Evolutionary conservation across 1,140 invertebrate species (phyloP).

Genomic region (Eumeta japonica): DNA sequence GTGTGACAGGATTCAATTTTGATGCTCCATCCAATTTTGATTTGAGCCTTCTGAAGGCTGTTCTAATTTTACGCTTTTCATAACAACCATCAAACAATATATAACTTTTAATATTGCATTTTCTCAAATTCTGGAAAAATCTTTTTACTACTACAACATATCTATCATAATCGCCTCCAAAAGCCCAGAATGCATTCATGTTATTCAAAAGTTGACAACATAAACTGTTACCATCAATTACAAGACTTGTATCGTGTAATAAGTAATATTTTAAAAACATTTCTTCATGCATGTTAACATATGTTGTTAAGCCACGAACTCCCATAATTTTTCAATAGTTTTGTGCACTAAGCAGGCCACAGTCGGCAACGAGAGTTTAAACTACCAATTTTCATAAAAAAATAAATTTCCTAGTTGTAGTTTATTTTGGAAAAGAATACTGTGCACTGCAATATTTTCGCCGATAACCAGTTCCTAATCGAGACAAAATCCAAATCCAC

Average conservation of each 20-base stretch:
- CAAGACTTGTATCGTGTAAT: conserved; percentile 68
- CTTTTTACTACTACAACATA: conserved; percentile 62
- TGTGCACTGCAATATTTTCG: too few relatives aligned
- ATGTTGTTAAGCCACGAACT: conserved; percentile 77
- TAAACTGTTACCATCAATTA: conserved; percentile 83
- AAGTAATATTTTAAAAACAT: conserved; percentile 64
- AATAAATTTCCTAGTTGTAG: too few relatives aligned
- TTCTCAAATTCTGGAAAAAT: conserved; percentile 71
- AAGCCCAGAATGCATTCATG: conserved; percentile 65
- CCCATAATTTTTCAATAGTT: too few relatives aligned
- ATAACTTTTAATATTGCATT: conserved; percentile 74
- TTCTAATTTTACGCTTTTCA: conserved; percentile 74
- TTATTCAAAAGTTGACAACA: conserved; percentile 70
- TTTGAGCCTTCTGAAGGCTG: conserved; percentile 62
- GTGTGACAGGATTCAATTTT: conserved; percentile 43
- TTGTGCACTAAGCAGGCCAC: too few relatives aligned
- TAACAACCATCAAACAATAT: conserved; percentile 83
- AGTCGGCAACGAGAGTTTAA: too few relatives aligned
- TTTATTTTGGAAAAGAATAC: too few relatives aligned
- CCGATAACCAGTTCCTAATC: too few relatives aligned
- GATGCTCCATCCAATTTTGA: conserved; percentile 62
- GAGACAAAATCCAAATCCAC: too few relatives aligned
- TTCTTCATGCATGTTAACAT: conserved; percentile 68
- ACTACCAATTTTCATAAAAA: too few relatives aligned
- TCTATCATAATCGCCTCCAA: conserved; percentile 86